phyloP scores from a whole-genome alignment of 2,797 vertebrate genomes.

The Lagothrix lagotricha region DNA sequence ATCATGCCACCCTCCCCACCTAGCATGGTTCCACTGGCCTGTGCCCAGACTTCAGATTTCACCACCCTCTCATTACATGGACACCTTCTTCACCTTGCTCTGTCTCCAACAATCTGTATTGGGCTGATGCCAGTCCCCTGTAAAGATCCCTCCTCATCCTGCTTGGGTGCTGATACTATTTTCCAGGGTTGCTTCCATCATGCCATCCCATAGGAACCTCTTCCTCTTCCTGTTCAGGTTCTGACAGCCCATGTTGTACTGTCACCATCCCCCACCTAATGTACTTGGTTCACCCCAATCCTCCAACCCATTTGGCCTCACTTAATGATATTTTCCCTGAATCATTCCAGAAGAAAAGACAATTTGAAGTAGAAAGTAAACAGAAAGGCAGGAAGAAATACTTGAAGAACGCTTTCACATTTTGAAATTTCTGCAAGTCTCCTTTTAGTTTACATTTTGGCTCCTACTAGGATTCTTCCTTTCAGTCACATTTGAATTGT shows the following conservation, averaged over 20 bases:
- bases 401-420: not conserved
- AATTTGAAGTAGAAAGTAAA: not conserved
- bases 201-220: too few relatives aligned
- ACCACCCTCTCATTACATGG: too few relatives aligned
- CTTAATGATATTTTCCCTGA: not conserved
- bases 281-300: not conserved
- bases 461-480: not conserved
- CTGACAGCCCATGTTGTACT: not conserved
- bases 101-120: not conserved
- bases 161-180: not conserved
- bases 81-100: not conserved
- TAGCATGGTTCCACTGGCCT: not conserved
- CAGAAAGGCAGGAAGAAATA: not conserved
- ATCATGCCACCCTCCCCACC: not conserved
- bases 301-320: not conserved
- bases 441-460: constrained; percentile 7
- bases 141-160: not conserved
- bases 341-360: not conserved
- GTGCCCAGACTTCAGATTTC: not conserved
- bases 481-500: not conserved
- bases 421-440: not conserved
- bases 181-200: not conserved
- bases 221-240: not conserved
- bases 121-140: not conserved
- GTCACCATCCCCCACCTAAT: too few relatives aligned